phyloP scores from a whole-genome alignment of 2,113 vertebrate species.

The Sigmodon hispidus region DNA sequence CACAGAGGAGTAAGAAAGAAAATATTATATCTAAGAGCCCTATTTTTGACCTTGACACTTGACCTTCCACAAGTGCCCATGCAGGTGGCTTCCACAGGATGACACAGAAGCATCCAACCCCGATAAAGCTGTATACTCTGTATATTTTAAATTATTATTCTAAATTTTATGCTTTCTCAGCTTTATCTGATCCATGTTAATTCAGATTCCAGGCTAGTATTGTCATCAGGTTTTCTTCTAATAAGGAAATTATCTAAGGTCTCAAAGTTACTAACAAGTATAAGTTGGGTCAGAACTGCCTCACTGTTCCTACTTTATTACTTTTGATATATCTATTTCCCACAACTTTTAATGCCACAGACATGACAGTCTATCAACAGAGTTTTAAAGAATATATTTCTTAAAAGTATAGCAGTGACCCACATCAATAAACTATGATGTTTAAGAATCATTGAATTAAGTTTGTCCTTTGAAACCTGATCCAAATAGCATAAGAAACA shows the following conservation, averaged over 20 bases:
- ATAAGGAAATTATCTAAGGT: neutral
- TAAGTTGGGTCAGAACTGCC: neutral
- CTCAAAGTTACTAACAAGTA: neutral
- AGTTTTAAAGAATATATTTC: neutral
- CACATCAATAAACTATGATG: conserved; percentile 10
- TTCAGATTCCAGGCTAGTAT: neutral
- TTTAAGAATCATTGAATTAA: conserved; percentile 4
- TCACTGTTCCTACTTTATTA: neutral
- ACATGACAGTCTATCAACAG: neutral
- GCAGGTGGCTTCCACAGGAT: neutral
- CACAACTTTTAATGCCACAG: neutral
- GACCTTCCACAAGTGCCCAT: neutral
- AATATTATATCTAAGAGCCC: neutral
- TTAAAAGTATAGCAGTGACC: neutral
- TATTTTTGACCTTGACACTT: neutral
- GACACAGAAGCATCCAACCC: neutral
- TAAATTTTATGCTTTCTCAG: neutral
- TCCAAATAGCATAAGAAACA: neutral
- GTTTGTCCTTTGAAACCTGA: neutral
- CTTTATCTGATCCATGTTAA: neutral
- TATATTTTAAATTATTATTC: neutral
- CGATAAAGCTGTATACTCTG: neutral
- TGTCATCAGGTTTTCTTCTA: neutral
- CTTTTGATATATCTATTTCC: neutral
- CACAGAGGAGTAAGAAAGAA: neutral